These are phyloP conservation scores for Prorops nasuta DNA, from an alignment of 1,140 invertebrate species.

Conservation along the genomic window DNA sequence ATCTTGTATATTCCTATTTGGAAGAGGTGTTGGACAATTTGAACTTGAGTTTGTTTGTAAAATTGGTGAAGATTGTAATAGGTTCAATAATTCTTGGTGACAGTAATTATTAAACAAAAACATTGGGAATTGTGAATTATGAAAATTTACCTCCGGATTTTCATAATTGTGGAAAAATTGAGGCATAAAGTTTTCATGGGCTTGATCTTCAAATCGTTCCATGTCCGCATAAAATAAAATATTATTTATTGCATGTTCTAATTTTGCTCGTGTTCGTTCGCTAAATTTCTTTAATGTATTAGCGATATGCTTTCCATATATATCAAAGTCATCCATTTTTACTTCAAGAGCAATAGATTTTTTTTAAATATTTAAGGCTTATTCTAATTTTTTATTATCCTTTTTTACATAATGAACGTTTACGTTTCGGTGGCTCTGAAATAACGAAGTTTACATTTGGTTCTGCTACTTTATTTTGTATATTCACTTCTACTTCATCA, in stretches of 20 bases:
- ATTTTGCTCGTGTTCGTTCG: background rate
- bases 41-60: no score
- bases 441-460: no score
- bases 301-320: background rate
- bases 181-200: no score
- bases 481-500: background rate
- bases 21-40: no score
- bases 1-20: no score
- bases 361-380: background rate
- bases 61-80: no score
- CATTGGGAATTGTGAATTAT: no score
- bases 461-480: background rate
- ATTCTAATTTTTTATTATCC: background rate
- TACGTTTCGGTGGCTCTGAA: background rate
- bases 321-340: background rate
- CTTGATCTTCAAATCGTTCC: background rate
- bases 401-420: background rate
- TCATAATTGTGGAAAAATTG: no score
- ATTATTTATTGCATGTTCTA: background rate
- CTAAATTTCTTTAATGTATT: background rate
- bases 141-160: no score
- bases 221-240: background rate
- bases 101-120: no score
- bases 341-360: background rate
- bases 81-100: no score